These are phyloP conservation scores for Andrena dorsata DNA, from an alignment of 2,888 invertebrate genomes.

Conservation along the genomic window DNA sequence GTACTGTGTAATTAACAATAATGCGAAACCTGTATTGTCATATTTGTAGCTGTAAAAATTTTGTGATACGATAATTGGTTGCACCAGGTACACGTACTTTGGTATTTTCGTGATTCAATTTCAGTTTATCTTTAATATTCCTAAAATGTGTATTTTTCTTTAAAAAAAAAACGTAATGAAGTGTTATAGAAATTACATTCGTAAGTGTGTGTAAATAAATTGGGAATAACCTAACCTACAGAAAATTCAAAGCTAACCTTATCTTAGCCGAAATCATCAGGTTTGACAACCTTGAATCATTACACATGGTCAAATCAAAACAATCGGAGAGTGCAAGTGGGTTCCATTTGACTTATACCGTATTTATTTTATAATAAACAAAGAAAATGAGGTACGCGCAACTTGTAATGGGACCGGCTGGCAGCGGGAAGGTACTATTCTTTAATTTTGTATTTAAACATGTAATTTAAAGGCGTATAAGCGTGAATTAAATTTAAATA, in stretches of 20 bases:
- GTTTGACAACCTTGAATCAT: conserved; percentile 1
- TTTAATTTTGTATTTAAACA: not conserved
- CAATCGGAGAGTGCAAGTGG: not conserved
- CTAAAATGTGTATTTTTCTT: too few relatives aligned
- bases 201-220: not conserved
- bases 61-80: too few relatives aligned
- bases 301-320: not conserved
- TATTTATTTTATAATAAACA: conserved; percentile 15
- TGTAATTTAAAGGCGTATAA: not conserved
- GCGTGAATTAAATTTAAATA: not conserved
- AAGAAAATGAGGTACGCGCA: conserved; percentile 95
- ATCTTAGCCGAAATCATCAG: not conserved
- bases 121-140: too few relatives aligned
- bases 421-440: conserved; percentile 95
- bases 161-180: too few relatives aligned
- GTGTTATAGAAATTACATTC: too few relatives aligned
- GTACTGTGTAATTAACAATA: not conserved
- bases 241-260: not conserved
- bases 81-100: too few relatives aligned
- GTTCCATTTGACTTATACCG: conserved; percentile 10
- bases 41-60: too few relatives aligned
- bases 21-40: too few relatives aligned
- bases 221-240: conserved; percentile 23
- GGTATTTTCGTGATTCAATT: too few relatives aligned
- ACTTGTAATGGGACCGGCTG: conserved; percentile 98